Evolutionary conservation across 2,888 invertebrate species (phyloP).

Genomic region (Cryptocephalus primarius): DNA sequence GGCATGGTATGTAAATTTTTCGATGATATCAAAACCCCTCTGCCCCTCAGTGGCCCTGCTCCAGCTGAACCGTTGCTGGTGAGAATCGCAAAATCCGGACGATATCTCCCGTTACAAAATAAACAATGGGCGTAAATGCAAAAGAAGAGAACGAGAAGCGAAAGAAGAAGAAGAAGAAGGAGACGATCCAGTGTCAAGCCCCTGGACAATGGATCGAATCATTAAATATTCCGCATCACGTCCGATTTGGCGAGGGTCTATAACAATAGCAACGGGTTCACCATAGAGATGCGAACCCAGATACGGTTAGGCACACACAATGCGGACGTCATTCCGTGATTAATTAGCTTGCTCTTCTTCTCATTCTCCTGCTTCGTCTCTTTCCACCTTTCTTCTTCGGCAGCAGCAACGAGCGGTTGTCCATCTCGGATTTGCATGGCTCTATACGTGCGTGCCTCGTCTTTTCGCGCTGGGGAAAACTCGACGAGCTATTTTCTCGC

Average conservation of each 20-base stretch:
- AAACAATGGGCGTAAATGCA: slow-evolving; percentile 25
- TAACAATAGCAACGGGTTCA: slow-evolving; percentile 29
- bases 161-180: slow-evolving; percentile 15
- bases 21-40: too few species aligned
- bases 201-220: slow-evolving; percentile 28
- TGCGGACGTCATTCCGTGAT: slow-evolving; percentile 28
- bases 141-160: too few species aligned
- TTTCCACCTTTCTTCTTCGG: neutral
- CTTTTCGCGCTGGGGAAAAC: neutral
- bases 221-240: slow-evolving; percentile 30
- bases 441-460: too few species aligned
- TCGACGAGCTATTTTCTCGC: too few species aligned
- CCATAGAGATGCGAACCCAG: slow-evolving; percentile 27
- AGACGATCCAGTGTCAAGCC: slow-evolving; percentile 27
- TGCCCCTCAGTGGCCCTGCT: too few species aligned
- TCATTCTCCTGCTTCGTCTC: slow-evolving; percentile 3
- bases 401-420: too few species aligned
- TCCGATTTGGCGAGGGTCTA: slow-evolving; percentile 30
- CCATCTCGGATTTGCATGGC: too few species aligned
- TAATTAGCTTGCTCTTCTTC: slow-evolving; percentile 26
- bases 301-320: slow-evolving; percentile 28
- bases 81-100: slow-evolving; percentile 16
- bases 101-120: slow-evolving; percentile 21
- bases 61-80: slow-evolving; percentile 3
- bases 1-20: too few species aligned